A percentile compares a stretch with the other conserved stretches of the same genome.
Evolutionary conservation across 2,888 invertebrate genomes (phyloP).

Genomic region (Apantesis nais): DNA sequence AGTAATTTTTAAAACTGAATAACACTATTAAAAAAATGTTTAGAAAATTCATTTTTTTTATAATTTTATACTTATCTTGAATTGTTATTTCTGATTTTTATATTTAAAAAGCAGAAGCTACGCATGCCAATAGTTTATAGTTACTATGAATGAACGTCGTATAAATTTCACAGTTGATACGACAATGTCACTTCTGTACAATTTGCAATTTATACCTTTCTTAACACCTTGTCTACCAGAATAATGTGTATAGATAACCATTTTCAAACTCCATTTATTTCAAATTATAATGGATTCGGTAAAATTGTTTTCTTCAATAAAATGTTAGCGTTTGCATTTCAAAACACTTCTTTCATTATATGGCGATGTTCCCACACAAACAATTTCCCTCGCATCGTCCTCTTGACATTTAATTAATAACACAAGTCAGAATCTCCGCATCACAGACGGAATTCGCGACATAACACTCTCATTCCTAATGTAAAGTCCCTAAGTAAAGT

Average conservation of each 20-base stretch:
- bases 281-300: conserved; percentile 33
- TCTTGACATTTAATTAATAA: conserved; percentile 68
- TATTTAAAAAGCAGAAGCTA: conserved; percentile 22
- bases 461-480: conserved; percentile 54
- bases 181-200: neutral
- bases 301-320: conserved; percentile 52
- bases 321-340: conserved; percentile 44
- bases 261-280: conserved; percentile 17
- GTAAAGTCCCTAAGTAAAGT: conserved; percentile 62
- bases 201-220: neutral
- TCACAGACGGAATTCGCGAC: conserved; percentile 49
- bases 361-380: conserved; percentile 59
- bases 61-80: conserved; percentile 29
- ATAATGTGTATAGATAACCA: conserved; percentile 17
- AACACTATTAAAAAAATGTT: conserved; percentile 13
- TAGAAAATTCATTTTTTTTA: conserved; percentile 25
- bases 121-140: conserved; percentile 46
- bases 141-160: conserved; percentile 38
- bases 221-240: conserved; percentile 5
- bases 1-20: conserved; percentile 47
- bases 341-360: conserved; percentile 58
- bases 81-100: conserved; percentile 44
- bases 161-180: conserved; percentile 38
- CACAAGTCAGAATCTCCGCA: conserved; percentile 63
- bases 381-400: conserved; percentile 39